These are phyloP conservation scores for Bombus picipes DNA, from an alignment of 1,140 invertebrate species.

Conservation along the genomic window DNA sequence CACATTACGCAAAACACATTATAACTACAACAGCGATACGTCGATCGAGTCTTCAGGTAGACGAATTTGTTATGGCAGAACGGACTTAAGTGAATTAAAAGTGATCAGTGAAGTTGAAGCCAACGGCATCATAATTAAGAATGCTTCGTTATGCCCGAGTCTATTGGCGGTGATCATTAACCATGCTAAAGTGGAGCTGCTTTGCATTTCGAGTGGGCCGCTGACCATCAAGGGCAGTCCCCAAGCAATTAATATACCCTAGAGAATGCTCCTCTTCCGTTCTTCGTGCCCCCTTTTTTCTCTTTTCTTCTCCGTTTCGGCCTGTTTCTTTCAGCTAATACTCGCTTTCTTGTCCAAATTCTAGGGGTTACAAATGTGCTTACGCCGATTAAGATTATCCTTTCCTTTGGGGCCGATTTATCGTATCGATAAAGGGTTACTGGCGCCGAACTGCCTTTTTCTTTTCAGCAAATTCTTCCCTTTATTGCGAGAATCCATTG, in stretches of 20 bases:
- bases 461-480: neutral
- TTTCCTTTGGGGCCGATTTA: neutral
- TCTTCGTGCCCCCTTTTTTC: neutral
- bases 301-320: neutral
- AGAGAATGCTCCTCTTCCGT: conserved; percentile 33
- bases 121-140: conserved; percentile 78
- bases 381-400: neutral
- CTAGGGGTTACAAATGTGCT: neutral
- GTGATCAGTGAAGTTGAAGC: conserved; percentile 71
- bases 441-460: neutral
- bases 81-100: conserved; percentile 74
- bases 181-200: conserved; percentile 55
- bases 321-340: neutral
- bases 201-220: conserved; percentile 59
- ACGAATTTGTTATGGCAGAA: conserved; percentile 51
- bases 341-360: neutral
- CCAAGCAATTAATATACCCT: conserved; percentile 64
- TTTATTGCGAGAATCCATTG: neutral
- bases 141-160: conserved; percentile 75
- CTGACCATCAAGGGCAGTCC: conserved; percentile 51
- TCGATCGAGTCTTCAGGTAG: conserved; percentile 43
- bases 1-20: neutral
- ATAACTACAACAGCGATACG: conserved; percentile 1
- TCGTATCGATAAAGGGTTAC: neutral
- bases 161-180: conserved; percentile 59